phyloP scores from a whole-genome alignment of 2,113 vertebrate genomes.

The Raphicerus campestris region DNA sequence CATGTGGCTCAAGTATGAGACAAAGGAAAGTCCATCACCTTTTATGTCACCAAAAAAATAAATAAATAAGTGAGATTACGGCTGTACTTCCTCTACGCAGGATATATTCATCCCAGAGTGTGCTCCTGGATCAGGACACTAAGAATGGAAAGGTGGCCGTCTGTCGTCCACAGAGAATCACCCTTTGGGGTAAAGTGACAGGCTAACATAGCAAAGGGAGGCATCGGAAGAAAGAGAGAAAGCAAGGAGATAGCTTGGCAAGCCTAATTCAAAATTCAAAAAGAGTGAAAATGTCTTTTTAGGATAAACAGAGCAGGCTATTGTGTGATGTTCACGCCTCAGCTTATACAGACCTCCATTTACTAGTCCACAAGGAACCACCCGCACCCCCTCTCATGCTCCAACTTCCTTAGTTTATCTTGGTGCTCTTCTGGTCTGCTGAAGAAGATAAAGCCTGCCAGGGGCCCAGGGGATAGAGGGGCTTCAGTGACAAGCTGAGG shows the following conservation, averaged over 20 bases:
- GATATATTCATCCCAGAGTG: fast-evolving
- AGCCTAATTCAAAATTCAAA: neutral
- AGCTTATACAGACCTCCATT: fast-evolving
- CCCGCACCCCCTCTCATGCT: neutral
- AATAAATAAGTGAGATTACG: neutral
- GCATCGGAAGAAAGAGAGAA: neutral
- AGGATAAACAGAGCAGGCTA: neutral
- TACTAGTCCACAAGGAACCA: neutral
- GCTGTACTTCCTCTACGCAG: neutral
- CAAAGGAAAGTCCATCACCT: neutral
- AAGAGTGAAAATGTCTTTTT: neutral
- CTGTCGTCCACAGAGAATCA: neutral
- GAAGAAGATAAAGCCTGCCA: neutral
- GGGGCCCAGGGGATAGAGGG: neutral
- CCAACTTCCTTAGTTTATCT: neutral
- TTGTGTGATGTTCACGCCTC: neutral
- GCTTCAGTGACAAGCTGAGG: neutral
- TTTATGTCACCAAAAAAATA: neutral
- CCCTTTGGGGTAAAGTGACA: neutral
- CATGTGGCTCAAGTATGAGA: neutral
- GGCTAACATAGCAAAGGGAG: neutral
- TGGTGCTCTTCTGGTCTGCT: neutral
- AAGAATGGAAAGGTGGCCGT: neutral
- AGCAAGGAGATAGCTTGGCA: neutral
- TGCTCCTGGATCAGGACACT: neutral